Evolutionary conservation across 2,113 vertebrate species (phyloP).

Genomic region (Bos taurus): DNA sequence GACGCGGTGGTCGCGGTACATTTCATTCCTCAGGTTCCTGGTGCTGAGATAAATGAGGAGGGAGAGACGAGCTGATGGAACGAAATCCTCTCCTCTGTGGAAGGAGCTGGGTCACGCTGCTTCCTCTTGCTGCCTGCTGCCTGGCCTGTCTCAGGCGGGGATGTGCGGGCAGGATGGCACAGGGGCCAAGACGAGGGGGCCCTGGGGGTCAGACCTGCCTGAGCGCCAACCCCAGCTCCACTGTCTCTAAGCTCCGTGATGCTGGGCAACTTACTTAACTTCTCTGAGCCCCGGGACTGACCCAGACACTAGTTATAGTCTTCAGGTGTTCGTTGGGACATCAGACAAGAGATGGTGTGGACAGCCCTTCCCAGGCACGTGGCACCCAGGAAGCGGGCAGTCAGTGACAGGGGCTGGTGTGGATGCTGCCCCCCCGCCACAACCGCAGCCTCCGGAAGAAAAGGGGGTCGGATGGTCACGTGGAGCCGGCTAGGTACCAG

Average conservation of each 20-base stretch:
- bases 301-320: neutral
- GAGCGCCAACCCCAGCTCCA: neutral
- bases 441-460: rapidly evolving
- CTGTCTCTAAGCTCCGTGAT: neutral
- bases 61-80: neutral
- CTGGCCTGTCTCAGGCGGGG: rapidly evolving
- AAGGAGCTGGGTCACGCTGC: neutral
- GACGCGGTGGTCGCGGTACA: neutral
- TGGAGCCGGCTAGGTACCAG: neutral
- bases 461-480: rapidly evolving
- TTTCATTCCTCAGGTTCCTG: neutral
- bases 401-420: rapidly evolving
- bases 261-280: neutral
- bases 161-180: neutral
- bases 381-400: neutral
- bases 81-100: neutral
- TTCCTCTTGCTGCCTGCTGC: neutral
- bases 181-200: neutral
- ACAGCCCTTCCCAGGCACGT: neutral
- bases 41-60: neutral
- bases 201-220: neutral
- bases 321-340: neutral
- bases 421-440: neutral
- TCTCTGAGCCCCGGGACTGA: neutral
- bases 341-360: no score